These are phyloP conservation scores for Parnassius glacialis DNA, from an alignment of 2,888 invertebrate genomes.

Conservation along the genomic window DNA sequence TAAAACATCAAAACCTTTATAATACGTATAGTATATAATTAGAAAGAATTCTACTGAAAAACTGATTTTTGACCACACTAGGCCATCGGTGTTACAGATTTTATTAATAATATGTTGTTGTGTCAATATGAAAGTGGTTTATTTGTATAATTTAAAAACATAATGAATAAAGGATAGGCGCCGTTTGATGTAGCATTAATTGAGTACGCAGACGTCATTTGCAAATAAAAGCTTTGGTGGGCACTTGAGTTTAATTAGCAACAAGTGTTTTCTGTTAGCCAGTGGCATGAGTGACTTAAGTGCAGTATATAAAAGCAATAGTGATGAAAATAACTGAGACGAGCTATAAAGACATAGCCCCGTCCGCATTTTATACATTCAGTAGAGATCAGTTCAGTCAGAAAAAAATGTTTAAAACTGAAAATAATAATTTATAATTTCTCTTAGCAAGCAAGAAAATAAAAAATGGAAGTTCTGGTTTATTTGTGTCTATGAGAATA, in stretches of 20 bases:
- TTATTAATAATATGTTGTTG: too few relatives aligned
- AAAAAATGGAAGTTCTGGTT: too few relatives aligned
- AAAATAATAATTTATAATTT: too few relatives aligned
- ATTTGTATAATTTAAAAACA: slow-evolving; percentile 4
- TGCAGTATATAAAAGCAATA: slow-evolving; percentile 24
- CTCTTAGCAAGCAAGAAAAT: too few relatives aligned
- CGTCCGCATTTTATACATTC: background rate
- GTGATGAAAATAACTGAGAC: slow-evolving; percentile 13
- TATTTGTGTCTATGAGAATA: too few relatives aligned
- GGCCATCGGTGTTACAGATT: too few relatives aligned
- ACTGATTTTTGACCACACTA: too few relatives aligned
- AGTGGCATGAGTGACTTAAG: slow-evolving; percentile 34
- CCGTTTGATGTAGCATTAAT: slow-evolving; percentile 19
- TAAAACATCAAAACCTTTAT: too few relatives aligned
- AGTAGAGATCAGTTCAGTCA: too few relatives aligned
- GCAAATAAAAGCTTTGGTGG: slow-evolving; percentile 34
- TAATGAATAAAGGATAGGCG: slow-evolving; percentile 13
- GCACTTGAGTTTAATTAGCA: slow-evolving; percentile 39
- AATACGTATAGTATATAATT: too few relatives aligned
- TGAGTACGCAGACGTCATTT: slow-evolving; percentile 25
- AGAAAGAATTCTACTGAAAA: too few relatives aligned
- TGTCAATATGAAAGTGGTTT: background rate
- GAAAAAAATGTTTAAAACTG: too few relatives aligned
- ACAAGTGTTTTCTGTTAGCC: slow-evolving; percentile 34
- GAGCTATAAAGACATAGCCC: background rate